Percentiles rank a stretch among this genome's conserved stretches.
Conservation (phyloP, 1,140 invertebrate genomes). For the Mercenaria mercenaria region DNA sequence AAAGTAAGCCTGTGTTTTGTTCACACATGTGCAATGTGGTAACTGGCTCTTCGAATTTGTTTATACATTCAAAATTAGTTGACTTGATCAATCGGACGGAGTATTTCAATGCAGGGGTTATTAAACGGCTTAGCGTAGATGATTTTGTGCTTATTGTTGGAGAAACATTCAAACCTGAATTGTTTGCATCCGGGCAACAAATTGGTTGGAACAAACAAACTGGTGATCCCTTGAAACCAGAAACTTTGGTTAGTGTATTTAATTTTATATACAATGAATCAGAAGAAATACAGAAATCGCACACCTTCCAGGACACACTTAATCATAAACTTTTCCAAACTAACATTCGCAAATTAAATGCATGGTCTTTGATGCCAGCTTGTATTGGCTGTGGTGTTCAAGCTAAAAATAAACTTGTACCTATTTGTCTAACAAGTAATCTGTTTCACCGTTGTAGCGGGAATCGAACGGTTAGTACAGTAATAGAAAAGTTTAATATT, state of each 20-base stretch:
- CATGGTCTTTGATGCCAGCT: constrained; percentile 22
- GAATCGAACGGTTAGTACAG: neutral
- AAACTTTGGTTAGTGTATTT: neutral
- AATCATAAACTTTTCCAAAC: neutral
- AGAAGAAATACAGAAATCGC: neutral
- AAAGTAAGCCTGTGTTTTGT: neutral
- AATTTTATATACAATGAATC: neutral
- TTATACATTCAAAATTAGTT: neutral
- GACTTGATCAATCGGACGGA: neutral
- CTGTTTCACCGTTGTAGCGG: neutral
- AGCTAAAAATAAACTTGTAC: neutral
- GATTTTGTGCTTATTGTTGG: neutral
- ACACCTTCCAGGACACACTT: too few species aligned
- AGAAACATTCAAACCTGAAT: neutral
- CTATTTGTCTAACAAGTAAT: neutral
- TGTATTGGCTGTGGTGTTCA: neutral
- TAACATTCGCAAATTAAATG: neutral
- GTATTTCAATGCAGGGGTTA: neutral
- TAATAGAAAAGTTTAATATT: neutral
- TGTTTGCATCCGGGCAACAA: neutral
- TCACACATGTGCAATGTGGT: neutral
- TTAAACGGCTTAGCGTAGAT: neutral
- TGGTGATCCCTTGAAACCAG: neutral
- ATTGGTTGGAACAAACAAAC: neutral
- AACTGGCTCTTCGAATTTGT: neutral